Base-by-base conservation (phyloP, 2,888 invertebrate genomes). In the Elysia crispata region DNA sequence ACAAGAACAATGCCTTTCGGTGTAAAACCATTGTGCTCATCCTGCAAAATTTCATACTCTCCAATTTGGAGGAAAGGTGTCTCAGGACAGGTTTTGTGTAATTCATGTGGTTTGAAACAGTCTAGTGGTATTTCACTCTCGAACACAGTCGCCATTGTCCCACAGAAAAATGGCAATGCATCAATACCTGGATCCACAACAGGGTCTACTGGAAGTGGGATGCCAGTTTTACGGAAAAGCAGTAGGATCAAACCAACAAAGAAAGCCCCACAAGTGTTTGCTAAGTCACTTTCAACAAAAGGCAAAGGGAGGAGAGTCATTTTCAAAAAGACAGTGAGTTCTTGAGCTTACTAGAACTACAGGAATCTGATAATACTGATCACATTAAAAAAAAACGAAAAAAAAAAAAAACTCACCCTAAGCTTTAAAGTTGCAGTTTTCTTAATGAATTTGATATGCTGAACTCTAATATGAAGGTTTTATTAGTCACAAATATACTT, bases 281-380 rank as follows among this genome's bases (percentile, higher is more conserved):
- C 86, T 0, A 91, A 90, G 83, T 81, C 87, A 3, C 66, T 90
- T 0, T 86, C 91, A 20, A 88, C 91, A 94, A 91, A 96, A 89
- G 96, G 96, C 0, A 95, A 95, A 86, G 95, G 96, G 23, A 94
- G 97, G 1, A 93, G 97, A 82, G 94, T 95, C 76, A 94, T 97
- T 80, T 96, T 96, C 85, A 92, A 92, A 91, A 95, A 95, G 87
- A 94, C 89, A 83, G 92, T 92, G 87, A 88, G 89, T 85, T 25
- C 25, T 25, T 28, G 25, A 54, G 30, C 57, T 28, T 33, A 30
- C 33, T n/a, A 23, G n/a, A 15, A 31, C n/a, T 15, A 72, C 1
- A 1, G n/a, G 18, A 20, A 20, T 25, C n/a, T 23, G 15, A 8
- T 60, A 5, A 23, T 60, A 23, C 15, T 25, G 6, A 8, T 5